These are phyloP conservation scores for Mythimna pallens DNA, from an alignment of 2,888 invertebrate genomes.

Conservation along the genomic window DNA sequence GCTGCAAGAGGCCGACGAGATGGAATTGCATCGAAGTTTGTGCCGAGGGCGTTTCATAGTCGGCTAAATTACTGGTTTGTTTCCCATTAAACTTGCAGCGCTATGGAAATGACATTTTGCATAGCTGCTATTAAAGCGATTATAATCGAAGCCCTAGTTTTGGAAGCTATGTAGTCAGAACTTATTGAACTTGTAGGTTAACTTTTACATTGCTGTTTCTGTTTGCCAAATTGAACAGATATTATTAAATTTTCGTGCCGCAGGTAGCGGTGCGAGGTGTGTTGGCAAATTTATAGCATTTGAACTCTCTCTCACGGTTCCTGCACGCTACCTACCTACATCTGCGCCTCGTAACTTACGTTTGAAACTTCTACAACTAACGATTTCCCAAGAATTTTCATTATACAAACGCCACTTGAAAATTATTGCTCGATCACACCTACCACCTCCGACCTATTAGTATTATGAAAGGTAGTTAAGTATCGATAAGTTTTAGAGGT, in stretches of 20 bases:
- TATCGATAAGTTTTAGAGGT: background rate
- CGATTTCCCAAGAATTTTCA: slow-evolving; percentile 52
- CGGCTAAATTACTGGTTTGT: slow-evolving; percentile 72
- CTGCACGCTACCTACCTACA: slow-evolving; percentile 65
- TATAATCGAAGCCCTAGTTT: slow-evolving; percentile 11
- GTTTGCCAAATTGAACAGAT: slow-evolving; percentile 23
- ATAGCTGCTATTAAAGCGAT: slow-evolving; percentile 38
- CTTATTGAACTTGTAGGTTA: background rate
- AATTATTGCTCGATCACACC: slow-evolving; percentile 20
- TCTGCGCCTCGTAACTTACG: slow-evolving; percentile 71
- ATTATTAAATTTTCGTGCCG: slow-evolving; percentile 65
- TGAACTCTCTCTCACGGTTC: slow-evolving; percentile 59
- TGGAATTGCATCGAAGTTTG: slow-evolving; percentile 67
- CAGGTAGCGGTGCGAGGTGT: slow-evolving; percentile 68
- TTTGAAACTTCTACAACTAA: slow-evolving; percentile 64
- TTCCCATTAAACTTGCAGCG: slow-evolving; percentile 69
- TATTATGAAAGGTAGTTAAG: slow-evolving; percentile 2
- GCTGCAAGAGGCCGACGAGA: slow-evolving; percentile 57
- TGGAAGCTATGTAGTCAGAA: slow-evolving; percentile 4
- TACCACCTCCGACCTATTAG: background rate
- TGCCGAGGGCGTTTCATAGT: slow-evolving; percentile 62
- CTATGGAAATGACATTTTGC: slow-evolving; percentile 45
- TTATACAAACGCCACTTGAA: slow-evolving; percentile 31
- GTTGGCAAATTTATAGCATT: slow-evolving; percentile 76
- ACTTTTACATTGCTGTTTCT: background rate